Conservation (phyloP, 1,140 invertebrate species). For the Drosophila elegans region DNA sequence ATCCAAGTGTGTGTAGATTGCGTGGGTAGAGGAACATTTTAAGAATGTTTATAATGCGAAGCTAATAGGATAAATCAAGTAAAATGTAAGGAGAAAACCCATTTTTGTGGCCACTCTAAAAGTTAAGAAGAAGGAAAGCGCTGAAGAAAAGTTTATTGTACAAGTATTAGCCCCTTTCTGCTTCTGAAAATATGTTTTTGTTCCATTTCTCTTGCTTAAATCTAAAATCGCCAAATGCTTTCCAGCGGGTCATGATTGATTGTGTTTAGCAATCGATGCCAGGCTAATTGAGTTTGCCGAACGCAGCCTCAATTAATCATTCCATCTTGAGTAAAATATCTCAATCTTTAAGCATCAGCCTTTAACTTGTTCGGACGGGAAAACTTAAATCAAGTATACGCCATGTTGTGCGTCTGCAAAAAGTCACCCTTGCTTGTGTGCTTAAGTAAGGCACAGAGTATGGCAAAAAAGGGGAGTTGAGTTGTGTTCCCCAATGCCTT, state of each 20-base stretch:
- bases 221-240: background rate
- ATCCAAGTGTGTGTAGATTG: slow-evolving; percentile 32
- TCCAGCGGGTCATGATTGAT: slow-evolving; percentile 18
- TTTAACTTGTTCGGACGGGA: slow-evolving; percentile 4
- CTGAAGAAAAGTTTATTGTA: slow-evolving; percentile 19
- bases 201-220: slow-evolving; percentile 3
- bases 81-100: slow-evolving; percentile 13
- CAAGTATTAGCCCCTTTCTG: background rate
- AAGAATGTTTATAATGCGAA: slow-evolving; percentile 33
- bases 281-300: slow-evolving; percentile 43
- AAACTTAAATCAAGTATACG: slow-evolving; percentile 46
- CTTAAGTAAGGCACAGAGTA: slow-evolving; percentile 54
- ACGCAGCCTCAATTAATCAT: slow-evolving; percentile 30
- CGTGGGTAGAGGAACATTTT: background rate
- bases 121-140: no score
- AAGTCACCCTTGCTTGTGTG: slow-evolving; percentile 34
- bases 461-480: background rate
- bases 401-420: slow-evolving; percentile 39
- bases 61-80: slow-evolving; percentile 41
- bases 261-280: slow-evolving; percentile 18
- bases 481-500: slow-evolving; percentile 9
- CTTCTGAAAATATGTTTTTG: background rate
- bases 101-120: slow-evolving; percentile 6
- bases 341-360: background rate
- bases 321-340: background rate